These are phyloP conservation scores for Daphoenositta chrysoptera DNA, from an alignment of 2,113 vertebrate species.

Conservation along the genomic window DNA sequence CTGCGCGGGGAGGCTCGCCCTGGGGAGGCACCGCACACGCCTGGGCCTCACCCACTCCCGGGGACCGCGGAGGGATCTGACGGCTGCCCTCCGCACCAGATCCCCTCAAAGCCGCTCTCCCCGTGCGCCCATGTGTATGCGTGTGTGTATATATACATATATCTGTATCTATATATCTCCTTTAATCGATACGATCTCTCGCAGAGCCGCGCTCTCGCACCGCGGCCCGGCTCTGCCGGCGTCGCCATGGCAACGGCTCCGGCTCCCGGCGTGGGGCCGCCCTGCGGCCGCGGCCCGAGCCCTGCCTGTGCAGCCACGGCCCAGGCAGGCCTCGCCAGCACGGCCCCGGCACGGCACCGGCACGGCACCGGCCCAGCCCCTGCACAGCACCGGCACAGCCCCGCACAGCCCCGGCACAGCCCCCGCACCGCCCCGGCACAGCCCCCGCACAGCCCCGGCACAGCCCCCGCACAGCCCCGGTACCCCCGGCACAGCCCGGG, in stretches of 20 bases:
- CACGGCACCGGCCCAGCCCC: neutral
- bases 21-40: neutral
- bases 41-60: neutral
- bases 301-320: neutral
- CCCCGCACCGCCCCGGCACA: neutral
- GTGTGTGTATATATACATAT: too few species aligned
- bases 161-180: neutral
- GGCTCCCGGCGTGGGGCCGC: conserved; percentile 47
- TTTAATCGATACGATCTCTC: conserved; percentile 70
- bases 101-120: neutral
- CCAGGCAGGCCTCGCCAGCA: neutral
- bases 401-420: neutral
- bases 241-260: conserved; percentile 74
- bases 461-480: neutral
- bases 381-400: too few species aligned
- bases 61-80: neutral
- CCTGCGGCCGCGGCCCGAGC: neutral
- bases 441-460: neutral
- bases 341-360: neutral
- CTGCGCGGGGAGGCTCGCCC: neutral
- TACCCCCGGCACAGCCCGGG: neutral
- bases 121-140: neutral
- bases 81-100: neutral
- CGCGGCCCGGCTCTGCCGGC: conserved; percentile 58
- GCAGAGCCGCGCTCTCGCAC: conserved; percentile 59